phyloP scores from a whole-genome alignment of 1,140 invertebrate genomes.

The Calliphora vicina region DNA sequence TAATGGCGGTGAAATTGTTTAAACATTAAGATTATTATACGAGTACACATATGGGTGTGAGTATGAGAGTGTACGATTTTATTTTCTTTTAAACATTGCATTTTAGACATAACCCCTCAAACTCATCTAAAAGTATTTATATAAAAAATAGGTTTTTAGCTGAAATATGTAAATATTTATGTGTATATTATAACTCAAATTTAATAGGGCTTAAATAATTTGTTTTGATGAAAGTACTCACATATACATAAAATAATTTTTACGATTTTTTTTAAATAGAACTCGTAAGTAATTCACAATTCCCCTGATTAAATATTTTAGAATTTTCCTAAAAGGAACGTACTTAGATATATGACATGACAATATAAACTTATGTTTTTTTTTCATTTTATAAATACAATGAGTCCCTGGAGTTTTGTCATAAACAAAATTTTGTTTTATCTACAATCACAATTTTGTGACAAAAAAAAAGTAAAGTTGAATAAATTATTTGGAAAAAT shows the following conservation, averaged over 20 bases:
- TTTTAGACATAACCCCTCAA: neutral
- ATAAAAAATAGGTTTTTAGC: neutral
- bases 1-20: slow-evolving; percentile 32
- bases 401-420: too few species aligned
- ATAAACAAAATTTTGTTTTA: too few species aligned
- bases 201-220: slow-evolving; percentile 10
- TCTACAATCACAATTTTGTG: too few species aligned
- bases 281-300: too few species aligned
- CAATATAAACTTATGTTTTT: too few species aligned
- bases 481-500: too few species aligned
- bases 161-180: neutral
- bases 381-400: too few species aligned
- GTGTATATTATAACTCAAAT: neutral
- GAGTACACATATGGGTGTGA: neutral
- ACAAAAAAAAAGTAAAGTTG: too few species aligned
- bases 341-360: too few species aligned
- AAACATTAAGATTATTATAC: slow-evolving; percentile 22
- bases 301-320: too few species aligned
- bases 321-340: too few species aligned
- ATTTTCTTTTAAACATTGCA: neutral
- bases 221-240: neutral
- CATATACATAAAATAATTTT: neutral
- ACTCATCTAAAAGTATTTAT: neutral
- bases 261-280: too few species aligned
- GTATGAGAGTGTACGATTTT: neutral